These are phyloP conservation scores for Crematogaster levior DNA, from an alignment of 2,888 invertebrate species.

Conservation along the genomic window DNA sequence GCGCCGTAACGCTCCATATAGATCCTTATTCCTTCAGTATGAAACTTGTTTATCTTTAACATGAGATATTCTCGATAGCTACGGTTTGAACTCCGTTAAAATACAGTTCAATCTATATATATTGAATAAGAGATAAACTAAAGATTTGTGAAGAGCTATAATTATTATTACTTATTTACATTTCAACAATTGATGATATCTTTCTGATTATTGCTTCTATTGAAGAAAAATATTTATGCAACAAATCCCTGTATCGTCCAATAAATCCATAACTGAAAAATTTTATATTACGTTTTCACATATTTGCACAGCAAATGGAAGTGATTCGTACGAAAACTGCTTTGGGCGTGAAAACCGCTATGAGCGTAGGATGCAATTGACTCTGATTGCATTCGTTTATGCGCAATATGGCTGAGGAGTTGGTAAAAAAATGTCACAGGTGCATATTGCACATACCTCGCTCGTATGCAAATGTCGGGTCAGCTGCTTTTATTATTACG, in stretches of 20 bases:
- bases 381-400: slow-evolving; percentile 21
- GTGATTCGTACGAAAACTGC: background rate
- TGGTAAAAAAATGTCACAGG: background rate
- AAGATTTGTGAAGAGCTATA: background rate
- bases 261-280: background rate
- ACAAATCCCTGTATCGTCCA: background rate
- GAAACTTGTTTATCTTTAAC: slow-evolving; percentile 11
- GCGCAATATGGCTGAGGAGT: background rate
- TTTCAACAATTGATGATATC: background rate
- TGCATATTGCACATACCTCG: background rate
- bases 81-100: background rate
- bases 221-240: background rate
- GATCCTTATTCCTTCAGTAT: background rate
- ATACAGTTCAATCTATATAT: background rate
- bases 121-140: background rate
- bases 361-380: background rate
- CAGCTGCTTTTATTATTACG: slow-evolving; percentile 35
- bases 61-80: background rate
- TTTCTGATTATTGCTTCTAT: background rate
- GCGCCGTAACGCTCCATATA: slow-evolving; percentile 17
- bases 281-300: background rate
- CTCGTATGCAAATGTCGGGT: slow-evolving; percentile 15
- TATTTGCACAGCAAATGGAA: background rate
- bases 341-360: background rate
- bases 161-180: background rate